phyloP scores from a whole-genome alignment of 2,888 invertebrate species.

The Empis livida region DNA sequence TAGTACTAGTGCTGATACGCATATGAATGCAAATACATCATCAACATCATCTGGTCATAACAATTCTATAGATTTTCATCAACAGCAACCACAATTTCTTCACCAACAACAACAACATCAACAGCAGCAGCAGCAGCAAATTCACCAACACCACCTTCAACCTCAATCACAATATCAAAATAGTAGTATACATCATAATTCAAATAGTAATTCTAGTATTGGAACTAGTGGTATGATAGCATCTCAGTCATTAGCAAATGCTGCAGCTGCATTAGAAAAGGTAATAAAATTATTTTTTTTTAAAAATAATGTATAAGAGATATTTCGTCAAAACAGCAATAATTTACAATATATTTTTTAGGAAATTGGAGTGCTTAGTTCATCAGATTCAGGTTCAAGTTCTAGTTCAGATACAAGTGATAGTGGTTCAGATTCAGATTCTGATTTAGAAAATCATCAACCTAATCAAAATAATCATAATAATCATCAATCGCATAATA shows the following conservation, averaged over 20 bases:
- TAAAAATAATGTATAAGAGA: background rate
- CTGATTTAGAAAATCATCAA: slow-evolving; percentile 19
- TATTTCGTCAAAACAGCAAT: too few relatives aligned
- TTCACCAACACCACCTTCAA: background rate
- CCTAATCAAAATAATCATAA: slow-evolving; percentile 13
- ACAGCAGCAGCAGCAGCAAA: slow-evolving; percentile 18
- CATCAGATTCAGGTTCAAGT: slow-evolving; percentile 33
- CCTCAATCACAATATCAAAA: background rate
- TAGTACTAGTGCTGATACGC: slow-evolving; percentile 16
- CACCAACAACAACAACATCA: slow-evolving; percentile 14
- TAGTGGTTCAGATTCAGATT: slow-evolving; percentile 33
- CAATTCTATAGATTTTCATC: slow-evolving; percentile 17
- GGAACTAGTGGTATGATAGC: slow-evolving; percentile 19
- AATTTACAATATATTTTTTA: slow-evolving; percentile 15
- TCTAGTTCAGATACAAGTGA: slow-evolving; percentile 34
- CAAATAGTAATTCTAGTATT: slow-evolving; percentile 9
- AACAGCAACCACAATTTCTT: slow-evolving; percentile 16
- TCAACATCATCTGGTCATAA: slow-evolving; percentile 20
- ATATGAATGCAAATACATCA: slow-evolving; percentile 16
- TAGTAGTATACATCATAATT: slow-evolving; percentile 1
- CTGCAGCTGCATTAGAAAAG: slow-evolving; percentile 28
- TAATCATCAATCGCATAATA: slow-evolving; percentile 13
- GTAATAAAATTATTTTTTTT: slow-evolving; percentile 13
- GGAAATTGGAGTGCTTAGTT: slow-evolving; percentile 32
- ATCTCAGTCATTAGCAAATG: slow-evolving; percentile 26